Evolutionary conservation across 2,797 vertebrate species (phyloP).

Genomic region (Typhlichthys subterraneus): DNA sequence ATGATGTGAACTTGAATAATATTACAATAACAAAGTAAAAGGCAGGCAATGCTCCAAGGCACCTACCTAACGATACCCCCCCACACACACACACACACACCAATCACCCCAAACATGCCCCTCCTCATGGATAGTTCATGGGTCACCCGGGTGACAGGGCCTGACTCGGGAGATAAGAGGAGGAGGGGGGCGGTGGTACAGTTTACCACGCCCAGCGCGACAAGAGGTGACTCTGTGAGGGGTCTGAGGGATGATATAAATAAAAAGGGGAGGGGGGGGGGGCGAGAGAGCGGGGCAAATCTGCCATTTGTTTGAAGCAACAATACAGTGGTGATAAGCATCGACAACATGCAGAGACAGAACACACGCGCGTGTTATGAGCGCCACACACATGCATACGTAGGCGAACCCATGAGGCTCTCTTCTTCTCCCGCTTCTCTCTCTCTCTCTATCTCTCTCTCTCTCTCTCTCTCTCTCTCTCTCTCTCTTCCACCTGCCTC

Average conservation of each 20-base stretch:
- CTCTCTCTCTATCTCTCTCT: slow-evolving; percentile 35
- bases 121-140: slow-evolving; percentile 63
- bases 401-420: slow-evolving; percentile 45
- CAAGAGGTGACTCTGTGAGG: slow-evolving; percentile 47
- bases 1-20: slow-evolving; percentile 5
- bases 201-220: slow-evolving; percentile 56
- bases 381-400: slow-evolving; percentile 46
- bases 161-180: slow-evolving; percentile 78
- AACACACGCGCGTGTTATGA: slow-evolving; percentile 12
- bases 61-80: not conserved
- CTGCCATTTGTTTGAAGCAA: slow-evolving; percentile 70
- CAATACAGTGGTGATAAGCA: slow-evolving; percentile 69
- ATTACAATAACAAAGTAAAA: not conserved
- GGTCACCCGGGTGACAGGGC: slow-evolving; percentile 73
- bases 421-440: slow-evolving; percentile 43
- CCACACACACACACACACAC: slow-evolving; percentile 6
- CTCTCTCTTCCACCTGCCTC: slow-evolving; percentile 13
- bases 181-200: slow-evolving; percentile 54
- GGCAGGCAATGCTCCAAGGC: not conserved
- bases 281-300: slow-evolving; percentile 28
- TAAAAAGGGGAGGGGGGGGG: slow-evolving; percentile 33
- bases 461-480: slow-evolving; percentile 25
- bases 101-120: slow-evolving; percentile 17
- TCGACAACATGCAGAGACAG: slow-evolving; percentile 52
- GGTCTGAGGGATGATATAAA: slow-evolving; percentile 56